Evolutionary conservation across 2,113 vertebrate species (phyloP).

Genomic region (Todiramphus saurophagus): DNA sequence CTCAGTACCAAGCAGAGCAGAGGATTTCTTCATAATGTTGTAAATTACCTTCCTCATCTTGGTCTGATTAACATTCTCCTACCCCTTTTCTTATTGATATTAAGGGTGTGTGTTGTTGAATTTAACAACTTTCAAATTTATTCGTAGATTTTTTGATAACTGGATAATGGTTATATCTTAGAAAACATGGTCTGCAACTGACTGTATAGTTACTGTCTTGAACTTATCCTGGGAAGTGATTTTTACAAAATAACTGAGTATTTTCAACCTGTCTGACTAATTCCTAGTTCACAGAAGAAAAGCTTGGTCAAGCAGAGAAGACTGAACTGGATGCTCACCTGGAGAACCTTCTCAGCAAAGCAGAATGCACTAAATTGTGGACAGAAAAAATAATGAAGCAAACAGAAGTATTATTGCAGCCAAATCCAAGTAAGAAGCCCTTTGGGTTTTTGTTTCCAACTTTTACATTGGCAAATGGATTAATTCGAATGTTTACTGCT

Average conservation of each 20-base stretch:
- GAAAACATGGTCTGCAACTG: background rate
- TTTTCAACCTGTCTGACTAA: slow-evolving; percentile 8
- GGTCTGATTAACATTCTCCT: background rate
- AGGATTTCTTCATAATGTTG: background rate
- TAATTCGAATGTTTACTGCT: background rate
- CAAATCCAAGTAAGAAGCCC: slow-evolving; percentile 92
- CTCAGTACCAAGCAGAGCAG: background rate
- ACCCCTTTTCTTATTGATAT: background rate
- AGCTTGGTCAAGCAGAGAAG: slow-evolving; percentile 96
- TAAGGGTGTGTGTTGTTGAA: background rate
- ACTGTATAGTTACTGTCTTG: background rate
- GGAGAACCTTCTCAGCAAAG: slow-evolving; percentile 93
- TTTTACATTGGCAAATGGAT: background rate
- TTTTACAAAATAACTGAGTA: background rate
- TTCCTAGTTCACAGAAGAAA: slow-evolving; percentile 97
- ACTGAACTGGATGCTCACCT: slow-evolving; percentile 97
- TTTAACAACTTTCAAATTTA: background rate
- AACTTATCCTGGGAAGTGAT: background rate
- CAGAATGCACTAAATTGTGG: slow-evolving; percentile 95
- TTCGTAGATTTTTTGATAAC: background rate
- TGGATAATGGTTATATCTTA: background rate
- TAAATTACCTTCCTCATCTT: background rate
- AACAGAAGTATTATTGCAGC: slow-evolving; percentile 94
- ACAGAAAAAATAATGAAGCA: slow-evolving; percentile 97
- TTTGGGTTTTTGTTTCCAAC: background rate